Evolutionary conservation across 2,113 vertebrate genomes (phyloP).

Genomic region (Aptenodytes patagonicus): DNA sequence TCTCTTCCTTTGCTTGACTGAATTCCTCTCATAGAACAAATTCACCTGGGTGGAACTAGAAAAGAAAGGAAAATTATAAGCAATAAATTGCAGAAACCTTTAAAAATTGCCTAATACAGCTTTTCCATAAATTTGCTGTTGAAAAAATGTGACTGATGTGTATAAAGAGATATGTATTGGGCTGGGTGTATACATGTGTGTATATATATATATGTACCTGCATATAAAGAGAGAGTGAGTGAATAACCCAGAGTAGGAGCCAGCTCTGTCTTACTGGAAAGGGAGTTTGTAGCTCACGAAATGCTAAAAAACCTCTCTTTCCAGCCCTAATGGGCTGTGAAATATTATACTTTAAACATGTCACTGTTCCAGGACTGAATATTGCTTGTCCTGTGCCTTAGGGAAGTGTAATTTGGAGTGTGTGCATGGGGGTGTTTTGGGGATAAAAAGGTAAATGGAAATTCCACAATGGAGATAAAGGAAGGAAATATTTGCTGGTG

Average conservation of each 20-base stretch:
- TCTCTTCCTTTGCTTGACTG: background rate
- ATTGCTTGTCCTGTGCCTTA: background rate
- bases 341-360: slow-evolving; percentile 16
- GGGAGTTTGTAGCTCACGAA: background rate
- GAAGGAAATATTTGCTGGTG: background rate
- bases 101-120: background rate
- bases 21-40: background rate
- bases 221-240: background rate
- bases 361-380: background rate
- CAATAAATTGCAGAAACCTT: background rate
- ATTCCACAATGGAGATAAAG: background rate
- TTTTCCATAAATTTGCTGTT: background rate
- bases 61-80: background rate
- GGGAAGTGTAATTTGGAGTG: background rate
- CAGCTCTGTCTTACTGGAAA: background rate
- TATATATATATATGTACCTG: rapidly evolving
- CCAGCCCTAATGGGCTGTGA: background rate
- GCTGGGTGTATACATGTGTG: background rate
- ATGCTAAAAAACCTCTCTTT: background rate
- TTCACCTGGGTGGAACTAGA: background rate
- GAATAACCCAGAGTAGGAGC: background rate
- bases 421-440: background rate
- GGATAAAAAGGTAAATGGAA: background rate
- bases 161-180: background rate
- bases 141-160: background rate